phyloP scores from a whole-genome alignment of 2,888 invertebrate species.

The Lithosia quadra region DNA sequence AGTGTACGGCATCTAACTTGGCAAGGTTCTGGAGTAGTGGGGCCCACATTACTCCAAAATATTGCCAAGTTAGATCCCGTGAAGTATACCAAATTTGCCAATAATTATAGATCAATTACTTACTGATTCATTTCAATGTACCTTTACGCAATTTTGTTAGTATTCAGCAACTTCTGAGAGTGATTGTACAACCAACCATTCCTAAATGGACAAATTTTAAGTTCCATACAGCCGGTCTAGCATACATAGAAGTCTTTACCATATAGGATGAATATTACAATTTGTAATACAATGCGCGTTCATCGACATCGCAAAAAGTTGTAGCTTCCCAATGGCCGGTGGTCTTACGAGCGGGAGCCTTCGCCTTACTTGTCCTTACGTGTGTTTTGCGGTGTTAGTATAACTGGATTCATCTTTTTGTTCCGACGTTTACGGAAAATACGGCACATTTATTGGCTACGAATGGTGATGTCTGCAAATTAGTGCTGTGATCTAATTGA shows the following conservation, averaged over 20 bases:
- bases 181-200: slow-evolving; percentile 24
- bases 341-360: slow-evolving; percentile 50
- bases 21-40: too few relatives aligned
- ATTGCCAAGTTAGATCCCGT: too few relatives aligned
- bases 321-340: slow-evolving; percentile 59
- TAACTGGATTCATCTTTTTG: slow-evolving; percentile 45
- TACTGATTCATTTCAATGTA: too few relatives aligned
- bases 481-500: slow-evolving; percentile 5
- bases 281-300: slow-evolving; percentile 79
- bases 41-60: too few relatives aligned
- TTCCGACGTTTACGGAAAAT: slow-evolving; percentile 37
- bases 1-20: too few relatives aligned
- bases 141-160: too few relatives aligned
- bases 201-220: slow-evolving; percentile 35
- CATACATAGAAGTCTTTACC: slow-evolving; percentile 24
- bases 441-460: background rate
- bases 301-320: slow-evolving; percentile 64
- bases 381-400: slow-evolving; percentile 14
- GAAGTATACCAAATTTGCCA: too few relatives aligned
- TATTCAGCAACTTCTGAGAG: background rate
- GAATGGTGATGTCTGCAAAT: slow-evolving; percentile 7
- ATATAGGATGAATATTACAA: slow-evolving; percentile 73
- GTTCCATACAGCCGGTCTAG: background rate
- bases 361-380: slow-evolving; percentile 42
- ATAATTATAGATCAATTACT: too few relatives aligned